Evolutionary conservation across 2,113 vertebrate species (phyloP), one percentile per base, ranked within the genome.

Genomic region (Myxocyprinus asiaticus): DNA sequence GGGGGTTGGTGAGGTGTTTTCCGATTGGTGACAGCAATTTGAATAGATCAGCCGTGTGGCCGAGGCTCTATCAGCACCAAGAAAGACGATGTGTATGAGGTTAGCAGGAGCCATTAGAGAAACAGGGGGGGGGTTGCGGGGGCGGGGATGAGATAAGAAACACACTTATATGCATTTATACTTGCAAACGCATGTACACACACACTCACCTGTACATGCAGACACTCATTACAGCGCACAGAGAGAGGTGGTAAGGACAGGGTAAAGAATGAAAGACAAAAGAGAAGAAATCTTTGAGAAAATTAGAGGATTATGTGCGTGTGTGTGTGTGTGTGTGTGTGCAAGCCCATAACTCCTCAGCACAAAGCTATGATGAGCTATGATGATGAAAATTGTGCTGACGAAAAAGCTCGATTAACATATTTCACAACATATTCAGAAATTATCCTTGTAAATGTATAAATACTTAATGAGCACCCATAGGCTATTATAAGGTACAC

Each of bases 21-120:
- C 67, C 78, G 76, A 86, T 82, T 78, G 83, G 82, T 86, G 82
- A 86, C 85, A 86, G 82, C 85, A 84, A 84, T 86, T 84, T 86
- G 78, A 86, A 84, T 76, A 84, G 85, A 81, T 86, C 83, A 83
- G 78, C 78, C 44, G 75, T 66, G 76, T 68, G 68, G 64, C 77
- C 67, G 58, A 45, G 63, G 78, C 84, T 83, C 84, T 83, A 85
- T 85, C 84, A 82, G 84, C 75, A 82, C 74, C 65, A 75, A 81
- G 84, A 85, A 82, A 85, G 84, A 85, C 84, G 83, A 83, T 81
- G 81, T 79, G 78, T 65, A 76, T 79, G 78, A 78, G 82, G 72
- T 75, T 74, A 72, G 80, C 59, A 75, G 70, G 76, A 82, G 81
- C 85, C 85, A 83, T 79, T 78, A 81, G 80, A 61, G 76, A 82